A percentile compares a stretch with the other conserved stretches of the same genome.
These are phyloP conservation scores for Drosophila murphyi DNA, from an alignment of 1,140 invertebrate genomes.

Conservation along the genomic window DNA sequence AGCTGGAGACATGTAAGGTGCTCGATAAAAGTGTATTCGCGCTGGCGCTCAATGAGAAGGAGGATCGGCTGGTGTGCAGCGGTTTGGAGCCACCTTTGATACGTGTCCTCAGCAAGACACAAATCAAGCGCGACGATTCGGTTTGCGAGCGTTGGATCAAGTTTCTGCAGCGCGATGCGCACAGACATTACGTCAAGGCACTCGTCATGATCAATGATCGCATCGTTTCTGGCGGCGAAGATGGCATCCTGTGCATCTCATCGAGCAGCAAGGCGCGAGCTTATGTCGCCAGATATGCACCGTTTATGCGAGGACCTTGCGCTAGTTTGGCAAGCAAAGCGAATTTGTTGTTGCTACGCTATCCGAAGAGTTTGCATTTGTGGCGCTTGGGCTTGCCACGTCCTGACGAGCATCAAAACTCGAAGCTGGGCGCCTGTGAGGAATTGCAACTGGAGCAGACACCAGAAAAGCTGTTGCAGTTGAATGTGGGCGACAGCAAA, in stretches of 20 bases:
- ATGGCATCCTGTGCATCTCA: conserved; percentile 90
- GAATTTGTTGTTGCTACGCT: conserved; percentile 89
- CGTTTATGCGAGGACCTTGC: conserved; percentile 87
- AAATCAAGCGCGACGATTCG: conserved; percentile 87
- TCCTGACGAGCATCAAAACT: background rate
- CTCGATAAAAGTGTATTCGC: conserved; percentile 92
- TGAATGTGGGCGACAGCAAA: conserved; percentile 54
- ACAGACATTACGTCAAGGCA: conserved; percentile 93
- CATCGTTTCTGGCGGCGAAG: conserved; percentile 91
- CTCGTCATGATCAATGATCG: conserved; percentile 87
- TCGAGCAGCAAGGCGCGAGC: conserved; percentile 85
- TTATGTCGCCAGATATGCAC: conserved; percentile 90
- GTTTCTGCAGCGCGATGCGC: conserved; percentile 90
- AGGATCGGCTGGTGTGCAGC: conserved; percentile 90
- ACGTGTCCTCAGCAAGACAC: conserved; percentile 88
- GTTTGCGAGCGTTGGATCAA: conserved; percentile 89
- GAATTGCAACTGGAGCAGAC: conserved; percentile 75
- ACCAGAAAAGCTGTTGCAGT: conserved; percentile 89
- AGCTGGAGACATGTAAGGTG: conserved; percentile 90
- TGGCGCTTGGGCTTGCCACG: conserved; percentile 87
- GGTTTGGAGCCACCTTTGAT: conserved; percentile 92
- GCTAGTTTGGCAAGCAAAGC: conserved; percentile 86
- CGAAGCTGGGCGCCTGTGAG: conserved; percentile 20
- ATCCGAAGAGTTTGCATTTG: conserved; percentile 88
- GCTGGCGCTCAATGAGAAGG: conserved; percentile 89